phyloP scores from a whole-genome alignment of 2,797 vertebrate species.

The Labeo calbasu region DNA sequence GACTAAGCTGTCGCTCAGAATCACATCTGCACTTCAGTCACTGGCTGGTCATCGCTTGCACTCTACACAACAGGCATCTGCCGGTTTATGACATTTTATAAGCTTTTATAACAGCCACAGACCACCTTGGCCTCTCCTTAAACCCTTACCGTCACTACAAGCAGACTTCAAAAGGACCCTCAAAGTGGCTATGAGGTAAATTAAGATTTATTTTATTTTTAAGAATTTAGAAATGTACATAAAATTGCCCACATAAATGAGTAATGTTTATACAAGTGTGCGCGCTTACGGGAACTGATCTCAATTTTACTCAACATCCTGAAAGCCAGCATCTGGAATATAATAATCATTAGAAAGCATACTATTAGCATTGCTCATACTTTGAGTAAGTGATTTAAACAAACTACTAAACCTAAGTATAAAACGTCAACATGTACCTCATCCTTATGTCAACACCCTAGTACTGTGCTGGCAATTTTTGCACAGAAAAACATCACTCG shows the following conservation, averaged over 20 bases:
- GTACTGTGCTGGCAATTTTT: neutral
- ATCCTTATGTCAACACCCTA: neutral
- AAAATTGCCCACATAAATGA: neutral
- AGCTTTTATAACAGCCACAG: slow-evolving; percentile 12
- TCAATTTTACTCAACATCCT: neutral
- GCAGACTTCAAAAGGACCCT: neutral
- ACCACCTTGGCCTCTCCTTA: neutral
- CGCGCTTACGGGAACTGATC: neutral
- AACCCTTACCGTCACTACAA: neutral
- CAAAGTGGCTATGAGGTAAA: neutral
- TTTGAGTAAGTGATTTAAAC: neutral
- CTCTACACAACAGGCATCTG: neutral
- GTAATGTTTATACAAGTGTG: neutral
- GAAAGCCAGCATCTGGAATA: neutral
- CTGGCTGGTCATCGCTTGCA: neutral
- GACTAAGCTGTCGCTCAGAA: neutral
- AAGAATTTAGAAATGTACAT: neutral
- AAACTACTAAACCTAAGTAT: neutral
- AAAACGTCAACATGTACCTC: neutral
- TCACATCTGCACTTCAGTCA: neutral
- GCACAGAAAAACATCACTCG: too few species aligned
- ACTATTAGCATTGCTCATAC: neutral
- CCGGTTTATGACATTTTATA: neutral
- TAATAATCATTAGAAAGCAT: neutral
- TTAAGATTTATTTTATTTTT: neutral